Conservation (phyloP, 2,888 invertebrate species). For the Creontiades dilutus region DNA sequence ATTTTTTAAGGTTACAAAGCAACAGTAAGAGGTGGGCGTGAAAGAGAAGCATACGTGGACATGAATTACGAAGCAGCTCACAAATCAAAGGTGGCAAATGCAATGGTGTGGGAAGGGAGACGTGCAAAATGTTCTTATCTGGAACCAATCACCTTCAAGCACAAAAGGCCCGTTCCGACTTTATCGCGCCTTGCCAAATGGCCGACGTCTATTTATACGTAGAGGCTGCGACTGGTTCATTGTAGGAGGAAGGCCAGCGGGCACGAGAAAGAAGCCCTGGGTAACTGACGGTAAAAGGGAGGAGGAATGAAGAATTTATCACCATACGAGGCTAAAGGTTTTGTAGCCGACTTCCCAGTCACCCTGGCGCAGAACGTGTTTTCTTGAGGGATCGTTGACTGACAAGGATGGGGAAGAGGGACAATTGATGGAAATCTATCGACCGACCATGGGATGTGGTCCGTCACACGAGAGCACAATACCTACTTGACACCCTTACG, state of each 20-base stretch:
- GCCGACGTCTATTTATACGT: conserved; percentile 60
- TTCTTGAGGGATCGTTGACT: background rate
- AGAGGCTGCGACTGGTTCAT: conserved; percentile 53
- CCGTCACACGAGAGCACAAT: no score
- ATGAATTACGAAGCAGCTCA: conserved; percentile 20
- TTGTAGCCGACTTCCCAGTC: conserved; percentile 40
- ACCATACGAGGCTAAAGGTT: conserved; percentile 35
- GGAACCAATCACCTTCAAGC: conserved; percentile 57
- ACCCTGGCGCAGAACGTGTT: background rate
- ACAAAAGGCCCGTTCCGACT: conserved; percentile 62
- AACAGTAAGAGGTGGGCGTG: background rate
- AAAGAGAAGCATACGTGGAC: background rate
- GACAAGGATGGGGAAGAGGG: background rate
- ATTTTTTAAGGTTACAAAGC: background rate
- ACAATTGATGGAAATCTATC: conserved; percentile 8
- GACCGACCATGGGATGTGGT: background rate
- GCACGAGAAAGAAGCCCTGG: conserved; percentile 41
- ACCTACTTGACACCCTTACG: no score
- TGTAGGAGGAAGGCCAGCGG: conserved; percentile 34
- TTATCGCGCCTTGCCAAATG: conserved; percentile 62
- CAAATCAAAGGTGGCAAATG: conserved; percentile 59
- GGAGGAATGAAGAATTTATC: conserved; percentile 62
- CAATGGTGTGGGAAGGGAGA: conserved; percentile 46
- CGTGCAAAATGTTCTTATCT: conserved; percentile 61
- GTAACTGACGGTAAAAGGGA: background rate